These are phyloP conservation scores for Drosophila kohkoa DNA, from an alignment of 1,140 invertebrate genomes.

Conservation along the genomic window DNA sequence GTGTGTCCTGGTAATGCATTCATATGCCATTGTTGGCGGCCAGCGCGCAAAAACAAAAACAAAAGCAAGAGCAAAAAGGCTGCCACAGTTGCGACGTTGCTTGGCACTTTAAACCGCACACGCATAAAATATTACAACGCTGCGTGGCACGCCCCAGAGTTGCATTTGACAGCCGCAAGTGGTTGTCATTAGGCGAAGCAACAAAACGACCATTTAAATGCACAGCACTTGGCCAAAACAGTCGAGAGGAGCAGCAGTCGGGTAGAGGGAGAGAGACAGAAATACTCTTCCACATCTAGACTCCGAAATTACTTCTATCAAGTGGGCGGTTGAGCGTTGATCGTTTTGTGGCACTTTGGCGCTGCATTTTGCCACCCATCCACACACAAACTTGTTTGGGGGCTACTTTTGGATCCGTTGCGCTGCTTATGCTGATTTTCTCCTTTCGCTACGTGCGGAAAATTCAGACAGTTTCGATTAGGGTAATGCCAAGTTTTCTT, in stretches of 20 bases:
- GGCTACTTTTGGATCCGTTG: constrained; percentile 50
- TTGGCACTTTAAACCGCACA: constrained; percentile 21
- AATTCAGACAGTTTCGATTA: constrained; percentile 43
- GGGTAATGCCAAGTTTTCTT: neutral
- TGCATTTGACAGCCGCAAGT: constrained; percentile 82
- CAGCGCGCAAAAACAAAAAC: constrained; percentile 42
- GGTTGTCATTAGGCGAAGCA: constrained; percentile 74
- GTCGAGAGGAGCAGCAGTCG: neutral
- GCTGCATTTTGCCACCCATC: constrained; percentile 33
- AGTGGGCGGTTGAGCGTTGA: constrained; percentile 71
- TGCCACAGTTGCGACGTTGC: neutral
- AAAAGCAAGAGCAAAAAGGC: constrained; percentile 43
- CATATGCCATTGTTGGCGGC: constrained; percentile 70
- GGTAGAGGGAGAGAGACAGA: neutral
- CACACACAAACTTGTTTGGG: constrained; percentile 7
- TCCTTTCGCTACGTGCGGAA: constrained; percentile 49
- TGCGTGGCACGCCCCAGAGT: constrained; percentile 65
- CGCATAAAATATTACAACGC: constrained; percentile 77
- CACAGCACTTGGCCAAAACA: constrained; percentile 60
- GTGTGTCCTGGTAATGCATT: constrained; percentile 57
- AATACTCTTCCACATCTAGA: constrained; percentile 3
- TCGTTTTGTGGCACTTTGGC: constrained; percentile 72
- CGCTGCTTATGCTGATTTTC: constrained; percentile 63
- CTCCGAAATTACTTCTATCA: constrained; percentile 72
- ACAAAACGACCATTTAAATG: constrained; percentile 80